These are phyloP conservation scores for Dromaius novaehollandiae DNA, from an alignment of 2,113 vertebrate species.

Conservation along the genomic window DNA sequence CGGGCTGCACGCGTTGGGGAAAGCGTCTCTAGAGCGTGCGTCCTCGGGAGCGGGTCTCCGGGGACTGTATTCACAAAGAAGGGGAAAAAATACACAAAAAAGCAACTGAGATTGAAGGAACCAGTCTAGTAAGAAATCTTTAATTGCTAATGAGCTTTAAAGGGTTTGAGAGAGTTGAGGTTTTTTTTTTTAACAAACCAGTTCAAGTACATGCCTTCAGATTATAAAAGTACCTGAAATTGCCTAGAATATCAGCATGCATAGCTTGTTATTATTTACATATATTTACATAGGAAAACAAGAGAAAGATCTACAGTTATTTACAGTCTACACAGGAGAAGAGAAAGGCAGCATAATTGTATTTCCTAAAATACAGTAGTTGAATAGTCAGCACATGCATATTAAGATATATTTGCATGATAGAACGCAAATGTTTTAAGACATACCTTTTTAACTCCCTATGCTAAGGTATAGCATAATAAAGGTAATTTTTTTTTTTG, in stretches of 20 bases:
- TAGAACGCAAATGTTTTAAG: slow-evolving; percentile 79
- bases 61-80: neutral
- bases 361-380: slow-evolving; percentile 84
- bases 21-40: neutral
- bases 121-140: slow-evolving; percentile 81
- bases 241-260: slow-evolving; percentile 95
- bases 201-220: slow-evolving; percentile 89
- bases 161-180: slow-evolving; percentile 74
- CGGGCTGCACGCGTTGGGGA: rapidly evolving
- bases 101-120: slow-evolving; percentile 37
- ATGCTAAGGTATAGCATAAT: slow-evolving; percentile 85
- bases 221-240: slow-evolving; percentile 99
- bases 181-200: slow-evolving; percentile 80
- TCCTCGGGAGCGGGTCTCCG: neutral
- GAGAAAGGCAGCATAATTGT: slow-evolving; percentile 85
- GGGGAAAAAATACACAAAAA: slow-evolving; percentile 3
- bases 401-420: slow-evolving; percentile 87
- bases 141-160: slow-evolving; percentile 81
- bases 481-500: slow-evolving; percentile 71
- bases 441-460: slow-evolving; percentile 77
- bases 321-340: slow-evolving; percentile 89
- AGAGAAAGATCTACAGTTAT: slow-evolving; percentile 85
- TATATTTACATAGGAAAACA: slow-evolving; percentile 91
- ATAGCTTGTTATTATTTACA: slow-evolving; percentile 95
- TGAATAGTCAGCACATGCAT: slow-evolving; percentile 90